Percentiles rank a stretch among this genome's conserved stretches.
These are phyloP conservation scores for Lophochroa leadbeateri DNA, from an alignment of 2,113 vertebrate genomes.

Conservation along the genomic window DNA sequence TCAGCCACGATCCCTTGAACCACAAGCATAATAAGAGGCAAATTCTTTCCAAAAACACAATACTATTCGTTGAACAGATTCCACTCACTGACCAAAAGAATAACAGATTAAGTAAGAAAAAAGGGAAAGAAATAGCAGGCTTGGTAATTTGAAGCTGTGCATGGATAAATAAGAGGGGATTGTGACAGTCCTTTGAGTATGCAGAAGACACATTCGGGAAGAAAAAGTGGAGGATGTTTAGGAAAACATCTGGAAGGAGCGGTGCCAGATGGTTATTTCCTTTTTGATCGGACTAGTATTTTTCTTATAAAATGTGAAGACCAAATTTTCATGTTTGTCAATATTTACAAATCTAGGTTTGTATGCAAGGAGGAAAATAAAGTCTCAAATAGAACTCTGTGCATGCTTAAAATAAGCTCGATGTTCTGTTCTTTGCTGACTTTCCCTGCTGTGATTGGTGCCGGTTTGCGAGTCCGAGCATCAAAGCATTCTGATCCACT, in stretches of 20 bases:
- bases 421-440: conserved; percentile 29
- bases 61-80: background rate
- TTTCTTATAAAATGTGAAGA: conserved; percentile 6
- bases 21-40: background rate
- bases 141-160: background rate
- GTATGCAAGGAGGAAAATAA: background rate
- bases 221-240: background rate
- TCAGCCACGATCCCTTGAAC: background rate
- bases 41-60: conserved; percentile 24
- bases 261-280: background rate
- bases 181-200: background rate
- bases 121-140: background rate
- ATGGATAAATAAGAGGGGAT: background rate
- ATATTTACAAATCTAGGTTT: conserved; percentile 2
- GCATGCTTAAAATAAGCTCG: conserved; percentile 2
- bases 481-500: no score
- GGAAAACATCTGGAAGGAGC: background rate
- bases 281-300: background rate
- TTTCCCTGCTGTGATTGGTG: no score
- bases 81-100: background rate
- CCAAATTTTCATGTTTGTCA: conserved; percentile 16
- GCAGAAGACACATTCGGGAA: background rate
- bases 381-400: background rate
- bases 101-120: background rate
- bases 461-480: no score